phyloP scores from a whole-genome alignment of 2,797 vertebrate species.

The Melanotaenia boesemani region DNA sequence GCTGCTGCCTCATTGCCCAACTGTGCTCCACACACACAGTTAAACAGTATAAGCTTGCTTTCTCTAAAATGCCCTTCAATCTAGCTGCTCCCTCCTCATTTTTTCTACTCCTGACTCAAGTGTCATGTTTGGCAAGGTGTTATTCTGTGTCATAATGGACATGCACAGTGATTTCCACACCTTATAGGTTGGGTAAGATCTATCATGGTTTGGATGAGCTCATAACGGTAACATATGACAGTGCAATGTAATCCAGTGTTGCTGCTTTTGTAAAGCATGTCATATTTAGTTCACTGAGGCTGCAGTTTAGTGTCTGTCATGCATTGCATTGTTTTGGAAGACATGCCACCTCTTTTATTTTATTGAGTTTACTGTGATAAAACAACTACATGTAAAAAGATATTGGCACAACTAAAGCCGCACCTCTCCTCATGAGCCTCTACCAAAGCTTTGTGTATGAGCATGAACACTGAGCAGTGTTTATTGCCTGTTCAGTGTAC shows the following conservation, averaged over 20 bases:
- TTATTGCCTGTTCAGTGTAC: not conserved
- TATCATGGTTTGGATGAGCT: not conserved
- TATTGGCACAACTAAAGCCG: too few species aligned
- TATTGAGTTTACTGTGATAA: not conserved
- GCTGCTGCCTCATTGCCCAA: constrained; percentile 69
- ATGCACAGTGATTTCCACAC: not conserved
- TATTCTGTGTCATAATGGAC: constrained; percentile 32
- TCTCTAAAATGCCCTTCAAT: constrained; percentile 45
- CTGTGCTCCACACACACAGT: constrained; percentile 56
- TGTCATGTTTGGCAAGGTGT: constrained; percentile 25
- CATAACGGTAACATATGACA: not conserved
- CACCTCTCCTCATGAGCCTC: not conserved
- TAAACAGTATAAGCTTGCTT: constrained; percentile 42
- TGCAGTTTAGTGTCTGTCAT: not conserved
- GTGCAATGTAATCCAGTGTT: not conserved
- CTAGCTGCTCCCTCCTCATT: constrained; percentile 1
- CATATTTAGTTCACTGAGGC: constrained; percentile 11
- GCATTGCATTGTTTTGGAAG: not conserved
- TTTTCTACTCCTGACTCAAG: not conserved
- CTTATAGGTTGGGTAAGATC: not conserved
- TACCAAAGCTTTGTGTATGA: not conserved
- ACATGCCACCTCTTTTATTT: not conserved
- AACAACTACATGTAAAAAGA: not conserved
- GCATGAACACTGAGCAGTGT: not conserved
- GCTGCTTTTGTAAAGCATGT: not conserved